Conservation (phyloP, 1,140 invertebrate genomes). For the Euwallacea fornicatus region DNA sequence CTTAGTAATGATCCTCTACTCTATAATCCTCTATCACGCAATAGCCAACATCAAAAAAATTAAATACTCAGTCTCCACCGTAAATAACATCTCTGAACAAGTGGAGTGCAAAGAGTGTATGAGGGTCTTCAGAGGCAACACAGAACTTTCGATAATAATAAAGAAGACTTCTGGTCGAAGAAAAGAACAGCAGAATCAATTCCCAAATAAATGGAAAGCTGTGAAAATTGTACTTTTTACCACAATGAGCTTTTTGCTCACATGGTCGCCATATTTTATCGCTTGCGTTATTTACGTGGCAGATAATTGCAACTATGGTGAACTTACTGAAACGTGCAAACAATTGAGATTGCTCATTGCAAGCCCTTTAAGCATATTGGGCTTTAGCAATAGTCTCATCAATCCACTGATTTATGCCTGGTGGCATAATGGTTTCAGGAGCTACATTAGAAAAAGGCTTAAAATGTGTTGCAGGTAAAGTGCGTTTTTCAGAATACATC, state of each 20-base stretch:
- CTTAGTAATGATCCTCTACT: conserved; percentile 58
- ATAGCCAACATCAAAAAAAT: conserved; percentile 56
- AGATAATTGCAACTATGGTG: conserved; percentile 56
- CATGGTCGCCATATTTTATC: conserved; percentile 57
- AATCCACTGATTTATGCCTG: conserved; percentile 74
- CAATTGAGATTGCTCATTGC: conserved; percentile 54
- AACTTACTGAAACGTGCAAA: conserved; percentile 55
- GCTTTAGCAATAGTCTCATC: conserved; percentile 67
- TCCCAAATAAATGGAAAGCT: conserved; percentile 59
- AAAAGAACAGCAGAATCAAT: conserved; percentile 37
- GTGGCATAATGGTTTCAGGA: conserved; percentile 67
- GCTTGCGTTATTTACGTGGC: conserved; percentile 55
- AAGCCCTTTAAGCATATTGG: conserved; percentile 59
- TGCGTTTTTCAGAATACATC: background rate
- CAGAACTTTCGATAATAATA: conserved; percentile 8
- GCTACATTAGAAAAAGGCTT: conserved; percentile 48
- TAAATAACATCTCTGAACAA: conserved; percentile 26
- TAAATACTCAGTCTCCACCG: conserved; percentile 32
- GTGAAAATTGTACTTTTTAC: conserved; percentile 62
- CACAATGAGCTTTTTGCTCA: conserved; percentile 58
- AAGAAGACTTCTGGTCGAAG: background rate
- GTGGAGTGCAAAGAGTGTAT: conserved; percentile 37
- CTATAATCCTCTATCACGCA: conserved; percentile 58
- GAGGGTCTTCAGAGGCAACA: conserved; percentile 44
- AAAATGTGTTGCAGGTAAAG: conserved; percentile 13